Percentiles rank a stretch among this genome's conserved stretches.
Evolutionary conservation across 1,140 invertebrate species (phyloP).

Genomic region (Acyrthosiphon pisum): DNA sequence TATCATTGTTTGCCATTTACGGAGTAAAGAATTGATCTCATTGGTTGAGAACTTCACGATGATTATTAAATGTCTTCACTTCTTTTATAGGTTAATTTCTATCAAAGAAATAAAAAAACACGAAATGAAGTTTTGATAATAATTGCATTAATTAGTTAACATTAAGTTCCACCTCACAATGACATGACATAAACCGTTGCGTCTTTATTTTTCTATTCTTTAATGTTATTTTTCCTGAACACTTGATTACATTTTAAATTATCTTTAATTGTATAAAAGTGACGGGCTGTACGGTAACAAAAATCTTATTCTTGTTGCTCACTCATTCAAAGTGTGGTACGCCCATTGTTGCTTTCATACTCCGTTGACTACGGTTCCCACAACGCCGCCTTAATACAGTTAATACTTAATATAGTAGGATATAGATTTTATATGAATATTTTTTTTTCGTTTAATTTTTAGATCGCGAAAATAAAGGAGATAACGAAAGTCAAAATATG

Average conservation of each 20-base stretch:
- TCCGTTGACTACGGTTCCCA: slow-evolving; percentile 52
- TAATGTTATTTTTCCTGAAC: slow-evolving; percentile 55
- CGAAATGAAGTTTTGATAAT: slow-evolving; percentile 55
- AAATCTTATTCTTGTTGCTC: slow-evolving; percentile 55
- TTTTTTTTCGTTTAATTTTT: slow-evolving; percentile 40
- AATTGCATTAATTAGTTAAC: slow-evolving; percentile 57
- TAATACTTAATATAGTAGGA: slow-evolving; percentile 38
- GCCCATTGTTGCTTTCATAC: slow-evolving; percentile 57
- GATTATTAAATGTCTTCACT: slow-evolving; percentile 50
- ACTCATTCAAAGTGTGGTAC: slow-evolving; percentile 52
- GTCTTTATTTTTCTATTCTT: slow-evolving; percentile 53
- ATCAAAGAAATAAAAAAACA: slow-evolving; percentile 42
- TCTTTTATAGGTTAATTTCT: slow-evolving; percentile 55
- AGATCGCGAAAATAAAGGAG: slow-evolving; percentile 55
- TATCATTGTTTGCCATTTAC: slow-evolving; percentile 56
- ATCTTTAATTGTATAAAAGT: slow-evolving; percentile 58
- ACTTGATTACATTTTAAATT: slow-evolving; percentile 58
- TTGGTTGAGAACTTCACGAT: slow-evolving; percentile 39
- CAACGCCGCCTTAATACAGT: slow-evolving; percentile 50
- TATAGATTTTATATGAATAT: slow-evolving; percentile 49
- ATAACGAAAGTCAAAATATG: slow-evolving; percentile 32
- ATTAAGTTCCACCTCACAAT: slow-evolving; percentile 56
- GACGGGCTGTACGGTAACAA: slow-evolving; percentile 56
- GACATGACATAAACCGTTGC: slow-evolving; percentile 55
- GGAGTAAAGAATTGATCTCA: slow-evolving; percentile 48